Conservation (phyloP, 2,888 invertebrate species). For the Heteromurus nitidus region DNA sequence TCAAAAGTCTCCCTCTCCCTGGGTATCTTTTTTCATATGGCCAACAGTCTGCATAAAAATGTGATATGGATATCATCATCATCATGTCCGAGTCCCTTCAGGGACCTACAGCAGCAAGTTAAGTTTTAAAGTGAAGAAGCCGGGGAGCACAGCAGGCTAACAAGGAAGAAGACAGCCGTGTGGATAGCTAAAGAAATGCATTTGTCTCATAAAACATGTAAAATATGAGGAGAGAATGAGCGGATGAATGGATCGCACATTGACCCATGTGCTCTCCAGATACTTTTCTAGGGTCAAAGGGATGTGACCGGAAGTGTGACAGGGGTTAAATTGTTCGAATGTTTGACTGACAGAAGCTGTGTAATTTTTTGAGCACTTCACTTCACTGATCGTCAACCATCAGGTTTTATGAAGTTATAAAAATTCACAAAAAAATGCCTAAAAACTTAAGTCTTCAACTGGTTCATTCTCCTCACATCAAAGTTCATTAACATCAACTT, state of each 20-base stretch:
- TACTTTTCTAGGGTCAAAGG: slow-evolving; percentile 71
- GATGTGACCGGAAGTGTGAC: slow-evolving; percentile 74
- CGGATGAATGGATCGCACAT: slow-evolving; percentile 67
- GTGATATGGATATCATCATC: slow-evolving; percentile 24
- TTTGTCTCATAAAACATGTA: slow-evolving; percentile 36
- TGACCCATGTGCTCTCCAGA: slow-evolving; percentile 74
- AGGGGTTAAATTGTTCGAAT: slow-evolving; percentile 70
- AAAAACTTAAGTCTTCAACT: too few species aligned
- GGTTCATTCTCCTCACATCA: neutral
- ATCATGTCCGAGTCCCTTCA: slow-evolving; percentile 46
- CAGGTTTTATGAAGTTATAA: neutral
- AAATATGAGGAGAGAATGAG: slow-evolving; percentile 62
- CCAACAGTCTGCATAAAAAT: slow-evolving; percentile 32
- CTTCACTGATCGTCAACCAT: slow-evolving; percentile 14
- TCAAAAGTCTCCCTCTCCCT: too few species aligned
- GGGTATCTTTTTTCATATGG: slow-evolving; percentile 55
- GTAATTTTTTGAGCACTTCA: slow-evolving; percentile 33
- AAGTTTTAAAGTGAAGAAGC: too few species aligned
- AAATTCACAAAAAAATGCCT: too few species aligned
- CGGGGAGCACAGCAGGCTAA: neutral
- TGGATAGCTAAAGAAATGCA: slow-evolving; percentile 4
- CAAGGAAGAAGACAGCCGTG: neutral
- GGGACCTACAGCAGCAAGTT: slow-evolving; percentile 57
- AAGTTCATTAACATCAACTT: slow-evolving; percentile 42
- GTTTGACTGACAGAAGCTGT: slow-evolving; percentile 21